phyloP scores from a whole-genome alignment of 2,113 vertebrate genomes.

The Channa argus region DNA sequence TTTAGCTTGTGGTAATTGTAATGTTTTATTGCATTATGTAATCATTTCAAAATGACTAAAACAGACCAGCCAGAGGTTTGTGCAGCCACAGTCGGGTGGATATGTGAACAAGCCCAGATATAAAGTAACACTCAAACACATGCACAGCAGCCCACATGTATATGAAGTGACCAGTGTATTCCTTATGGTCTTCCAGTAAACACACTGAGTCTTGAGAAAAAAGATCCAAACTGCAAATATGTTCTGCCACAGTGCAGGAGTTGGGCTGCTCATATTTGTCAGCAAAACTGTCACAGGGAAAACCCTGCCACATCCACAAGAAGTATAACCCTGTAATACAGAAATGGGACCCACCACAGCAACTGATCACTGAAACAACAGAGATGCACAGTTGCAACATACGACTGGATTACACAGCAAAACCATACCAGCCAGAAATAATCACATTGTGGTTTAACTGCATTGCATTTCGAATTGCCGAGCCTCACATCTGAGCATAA shows the following conservation, averaged over 20 bases:
- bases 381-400: constrained; percentile 5
- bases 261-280: constrained; percentile 46
- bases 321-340: constrained; percentile 27
- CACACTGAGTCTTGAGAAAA: constrained; percentile 35
- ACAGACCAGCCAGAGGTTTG: constrained; percentile 62
- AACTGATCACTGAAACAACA: constrained; percentile 19
- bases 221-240: constrained; percentile 37
- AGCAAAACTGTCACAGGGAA: constrained; percentile 59
- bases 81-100: constrained; percentile 41
- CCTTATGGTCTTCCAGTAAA: constrained; percentile 55
- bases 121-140: constrained; percentile 17
- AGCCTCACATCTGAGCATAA: not conserved
- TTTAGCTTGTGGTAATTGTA: constrained; percentile 71
- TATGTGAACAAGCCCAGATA: constrained; percentile 55
- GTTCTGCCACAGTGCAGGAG: constrained; percentile 45
- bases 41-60: constrained; percentile 68
- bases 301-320: constrained; percentile 78
- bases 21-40: constrained; percentile 78
- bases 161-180: constrained; percentile 38
- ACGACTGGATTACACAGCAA: constrained; percentile 22
- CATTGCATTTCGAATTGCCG: not conserved
- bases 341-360: constrained; percentile 15
- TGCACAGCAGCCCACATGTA: constrained; percentile 20
- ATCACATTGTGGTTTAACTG: constrained; percentile 4
- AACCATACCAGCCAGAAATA: constrained; percentile 25